A percentile compares a stretch with the other conserved stretches of the same genome.
Evolutionary conservation across 1,140 invertebrate species (phyloP).

Genomic region (Pseudomyrmex pallidus): DNA sequence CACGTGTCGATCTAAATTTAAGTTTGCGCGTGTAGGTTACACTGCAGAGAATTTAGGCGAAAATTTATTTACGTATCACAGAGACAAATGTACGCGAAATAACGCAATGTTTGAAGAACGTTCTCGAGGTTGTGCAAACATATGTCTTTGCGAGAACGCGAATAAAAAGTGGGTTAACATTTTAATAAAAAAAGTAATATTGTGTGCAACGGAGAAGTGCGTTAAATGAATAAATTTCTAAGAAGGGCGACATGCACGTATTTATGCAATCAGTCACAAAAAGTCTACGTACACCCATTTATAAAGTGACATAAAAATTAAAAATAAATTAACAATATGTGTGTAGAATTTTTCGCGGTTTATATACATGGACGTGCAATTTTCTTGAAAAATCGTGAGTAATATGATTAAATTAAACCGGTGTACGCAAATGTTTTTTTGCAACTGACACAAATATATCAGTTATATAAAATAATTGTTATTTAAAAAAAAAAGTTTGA

Average conservation of each 20-base stretch:
- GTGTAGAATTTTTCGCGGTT: too few species aligned
- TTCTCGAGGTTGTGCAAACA: too few species aligned
- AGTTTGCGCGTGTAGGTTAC: constrained; percentile 6
- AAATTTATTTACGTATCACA: constrained; percentile 35
- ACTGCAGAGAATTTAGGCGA: constrained; percentile 5
- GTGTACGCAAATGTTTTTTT: too few species aligned
- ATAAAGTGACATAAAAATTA: too few species aligned
- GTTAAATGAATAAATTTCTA: constrained; percentile 19
- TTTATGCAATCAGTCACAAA: too few species aligned
- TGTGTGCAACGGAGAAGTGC: neutral
- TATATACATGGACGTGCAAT: too few species aligned
- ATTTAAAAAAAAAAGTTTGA: constrained; percentile 11
- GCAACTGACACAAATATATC: too few species aligned
- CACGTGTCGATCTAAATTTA: constrained; percentile 45
- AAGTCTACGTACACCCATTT: too few species aligned
- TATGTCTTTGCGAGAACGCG: too few species aligned
- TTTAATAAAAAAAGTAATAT: neutral
- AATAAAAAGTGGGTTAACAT: neutral
- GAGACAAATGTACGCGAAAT: neutral
- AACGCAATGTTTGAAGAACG: neutral
- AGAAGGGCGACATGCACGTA: constrained; percentile 1
- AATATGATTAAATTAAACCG: too few species aligned
- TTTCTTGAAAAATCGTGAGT: too few species aligned
- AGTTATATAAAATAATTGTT: constrained; percentile 3
- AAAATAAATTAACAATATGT: too few species aligned